Evolutionary conservation across 2,797 vertebrate species (phyloP).

Genomic region (Cichlasoma orientale): DNA sequence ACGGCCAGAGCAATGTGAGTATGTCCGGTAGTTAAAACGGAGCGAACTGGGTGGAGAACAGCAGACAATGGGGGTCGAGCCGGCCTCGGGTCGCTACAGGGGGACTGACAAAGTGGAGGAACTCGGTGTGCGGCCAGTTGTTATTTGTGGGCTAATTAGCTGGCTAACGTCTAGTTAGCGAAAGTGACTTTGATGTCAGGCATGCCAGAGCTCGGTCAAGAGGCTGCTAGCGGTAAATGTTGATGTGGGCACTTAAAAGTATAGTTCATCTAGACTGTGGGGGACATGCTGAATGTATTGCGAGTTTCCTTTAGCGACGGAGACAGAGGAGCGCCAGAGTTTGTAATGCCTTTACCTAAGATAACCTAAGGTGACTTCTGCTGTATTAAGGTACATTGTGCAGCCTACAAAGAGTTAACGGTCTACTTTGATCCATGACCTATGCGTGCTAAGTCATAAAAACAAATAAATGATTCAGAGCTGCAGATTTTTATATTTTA

Average conservation of each 20-base stretch:
- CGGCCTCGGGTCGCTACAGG: neutral
- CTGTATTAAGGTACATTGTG: neutral
- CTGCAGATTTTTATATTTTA: no score
- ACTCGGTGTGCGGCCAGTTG: slow-evolving; percentile 4
- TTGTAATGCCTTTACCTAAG: neutral
- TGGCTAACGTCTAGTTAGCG: slow-evolving; percentile 33
- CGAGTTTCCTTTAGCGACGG: neutral
- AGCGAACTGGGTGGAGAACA: neutral
- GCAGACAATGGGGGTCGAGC: slow-evolving; percentile 11
- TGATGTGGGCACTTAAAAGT: neutral
- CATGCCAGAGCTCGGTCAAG: neutral
- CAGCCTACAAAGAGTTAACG: neutral
- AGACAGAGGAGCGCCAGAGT: neutral
- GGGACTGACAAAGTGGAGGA: slow-evolving; percentile 5
- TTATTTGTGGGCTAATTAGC: slow-evolving; percentile 53
- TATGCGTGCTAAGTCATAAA: neutral
- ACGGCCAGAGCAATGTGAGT: slow-evolving; percentile 94
- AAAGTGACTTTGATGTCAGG: slow-evolving; percentile 2
- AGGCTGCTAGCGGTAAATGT: neutral
- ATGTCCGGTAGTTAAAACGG: neutral
- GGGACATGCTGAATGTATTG: neutral
- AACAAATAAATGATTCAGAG: neutral
- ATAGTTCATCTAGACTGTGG: neutral
- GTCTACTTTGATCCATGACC: no score
- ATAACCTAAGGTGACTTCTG: neutral